These are phyloP conservation scores for Branchinecta lynchi DNA, from an alignment of 1,140 invertebrate species.

Conservation along the genomic window DNA sequence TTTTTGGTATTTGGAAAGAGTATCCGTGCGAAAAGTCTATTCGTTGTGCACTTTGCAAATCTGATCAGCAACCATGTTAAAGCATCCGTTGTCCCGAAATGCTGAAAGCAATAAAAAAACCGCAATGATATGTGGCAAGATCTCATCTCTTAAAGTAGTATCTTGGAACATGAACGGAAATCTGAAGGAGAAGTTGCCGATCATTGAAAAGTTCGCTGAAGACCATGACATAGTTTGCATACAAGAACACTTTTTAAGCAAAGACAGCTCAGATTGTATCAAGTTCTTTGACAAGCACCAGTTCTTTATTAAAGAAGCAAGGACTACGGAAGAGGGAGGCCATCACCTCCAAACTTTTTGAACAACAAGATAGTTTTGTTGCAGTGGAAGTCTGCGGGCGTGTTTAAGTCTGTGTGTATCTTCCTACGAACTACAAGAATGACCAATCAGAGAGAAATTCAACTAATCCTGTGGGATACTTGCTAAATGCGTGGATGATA, in stretches of 20 bases:
- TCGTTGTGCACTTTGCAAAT: slow-evolving; percentile 9
- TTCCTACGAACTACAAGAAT: slow-evolving; percentile 1
- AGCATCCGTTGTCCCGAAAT: slow-evolving; percentile 4
- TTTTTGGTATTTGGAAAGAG: no score
- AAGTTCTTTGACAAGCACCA: slow-evolving; percentile 9
- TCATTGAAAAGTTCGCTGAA: slow-evolving; percentile 6
- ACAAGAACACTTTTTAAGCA: slow-evolving; percentile 6
- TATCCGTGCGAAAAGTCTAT: not conserved
- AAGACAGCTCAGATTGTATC: slow-evolving; percentile 1
- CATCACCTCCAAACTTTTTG: slow-evolving; percentile 1
- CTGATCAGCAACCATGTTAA: not conserved
- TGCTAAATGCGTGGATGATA: not conserved
- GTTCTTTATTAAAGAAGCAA: slow-evolving; percentile 10
- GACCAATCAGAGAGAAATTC: slow-evolving; percentile 1
- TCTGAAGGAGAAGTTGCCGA: not conserved
- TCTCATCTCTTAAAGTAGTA: slow-evolving; percentile 10
- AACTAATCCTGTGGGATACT: not conserved
- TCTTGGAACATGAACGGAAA: slow-evolving; percentile 9
- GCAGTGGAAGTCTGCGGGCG: not conserved
- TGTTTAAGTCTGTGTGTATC: slow-evolving; percentile 1
- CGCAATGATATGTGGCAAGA: not conserved
- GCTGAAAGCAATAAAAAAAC: slow-evolving; percentile 7
- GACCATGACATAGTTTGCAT: slow-evolving; percentile 9
- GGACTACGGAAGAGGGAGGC: not conserved
- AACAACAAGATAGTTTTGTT: slow-evolving; percentile 2